Evolutionary conservation across 2,797 vertebrate genomes (phyloP).

Genomic region (Anisognathus igniventris): DNA sequence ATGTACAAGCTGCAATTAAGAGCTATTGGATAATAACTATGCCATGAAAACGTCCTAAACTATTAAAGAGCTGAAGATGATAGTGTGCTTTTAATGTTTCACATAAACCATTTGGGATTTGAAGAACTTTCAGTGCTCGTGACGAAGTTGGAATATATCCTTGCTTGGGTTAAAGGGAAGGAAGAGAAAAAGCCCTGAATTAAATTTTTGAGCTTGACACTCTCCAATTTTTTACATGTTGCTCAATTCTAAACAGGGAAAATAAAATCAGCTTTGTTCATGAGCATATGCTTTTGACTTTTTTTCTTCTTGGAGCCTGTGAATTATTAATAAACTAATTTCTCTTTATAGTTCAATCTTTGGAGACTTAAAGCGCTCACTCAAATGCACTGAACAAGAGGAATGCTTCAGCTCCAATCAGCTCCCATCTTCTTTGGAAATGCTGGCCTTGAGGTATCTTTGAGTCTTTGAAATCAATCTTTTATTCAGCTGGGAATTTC

Average conservation of each 20-base stretch:
- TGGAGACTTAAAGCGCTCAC: slow-evolving; percentile 79
- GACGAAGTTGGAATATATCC: slow-evolving; percentile 67
- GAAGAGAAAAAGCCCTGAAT: slow-evolving; percentile 66
- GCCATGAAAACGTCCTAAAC: slow-evolving; percentile 74
- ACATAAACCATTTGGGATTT: slow-evolving; percentile 74
- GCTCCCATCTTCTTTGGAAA: slow-evolving; percentile 66
- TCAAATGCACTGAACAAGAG: slow-evolving; percentile 71
- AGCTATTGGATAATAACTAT: slow-evolving; percentile 73
- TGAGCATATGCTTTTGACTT: slow-evolving; percentile 77
- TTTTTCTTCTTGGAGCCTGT: slow-evolving; percentile 75
- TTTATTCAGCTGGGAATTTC: slow-evolving; percentile 71
- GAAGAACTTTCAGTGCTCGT: slow-evolving; percentile 69
- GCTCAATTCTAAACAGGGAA: slow-evolving; percentile 69
- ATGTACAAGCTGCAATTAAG: slow-evolving; percentile 72
- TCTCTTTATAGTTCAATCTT: slow-evolving; percentile 83
- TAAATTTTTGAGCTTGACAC: slow-evolving; percentile 66
- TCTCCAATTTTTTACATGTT: slow-evolving; percentile 59
- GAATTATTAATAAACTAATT: slow-evolving; percentile 85
- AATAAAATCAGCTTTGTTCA: slow-evolving; percentile 79
- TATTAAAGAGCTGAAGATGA: slow-evolving; percentile 75
- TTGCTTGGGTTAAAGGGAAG: slow-evolving; percentile 69
- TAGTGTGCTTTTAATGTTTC: slow-evolving; percentile 73
- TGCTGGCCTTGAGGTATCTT: slow-evolving; percentile 74
- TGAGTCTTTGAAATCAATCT: slow-evolving; percentile 77
- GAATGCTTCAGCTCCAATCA: slow-evolving; percentile 74